Evolutionary conservation across 23 tunicate genomes (phyloP).

Genomic region (Ciona savignyi): DNA sequence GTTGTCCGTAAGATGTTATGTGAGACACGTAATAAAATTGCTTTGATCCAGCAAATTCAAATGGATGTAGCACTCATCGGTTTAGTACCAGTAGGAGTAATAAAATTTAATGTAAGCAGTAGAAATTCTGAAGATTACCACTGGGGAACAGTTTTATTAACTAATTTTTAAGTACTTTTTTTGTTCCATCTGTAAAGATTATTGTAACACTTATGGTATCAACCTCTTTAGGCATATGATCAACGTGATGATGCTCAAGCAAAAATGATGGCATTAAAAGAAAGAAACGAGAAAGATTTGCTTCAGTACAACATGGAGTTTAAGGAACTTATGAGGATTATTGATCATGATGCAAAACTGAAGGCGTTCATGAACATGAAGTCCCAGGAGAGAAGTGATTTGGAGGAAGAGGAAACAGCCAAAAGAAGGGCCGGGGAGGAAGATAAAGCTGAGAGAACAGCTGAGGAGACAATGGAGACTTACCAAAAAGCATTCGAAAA

Average conservation of each 20-base stretch:
- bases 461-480: conserved; percentile 88
- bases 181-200: background rate
- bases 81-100: too few relatives aligned
- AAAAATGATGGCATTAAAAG: conserved; percentile 89
- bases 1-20: too few relatives aligned
- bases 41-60: too few relatives aligned
- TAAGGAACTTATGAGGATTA: conserved; percentile 93
- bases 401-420: conserved; percentile 88
- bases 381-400: conserved; percentile 78
- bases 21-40: too few relatives aligned
- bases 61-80: too few relatives aligned
- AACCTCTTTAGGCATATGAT: conserved; percentile 59
- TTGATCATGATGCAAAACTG: conserved; percentile 92
- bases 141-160: too few relatives aligned
- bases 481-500: conserved; percentile 84
- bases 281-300: conserved; percentile 86
- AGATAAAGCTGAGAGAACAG: conserved; percentile 84
- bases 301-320: conserved; percentile 91
- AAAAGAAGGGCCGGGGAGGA: conserved; percentile 84
- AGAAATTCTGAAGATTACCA: too few relatives aligned
- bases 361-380: conserved; percentile 89
- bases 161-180: background rate
- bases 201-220: background rate
- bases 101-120: too few relatives aligned
- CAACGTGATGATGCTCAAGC: conserved; percentile 96